phyloP scores from a whole-genome alignment of 2,888 invertebrate genomes.

The Hypomecis punctinalis region DNA sequence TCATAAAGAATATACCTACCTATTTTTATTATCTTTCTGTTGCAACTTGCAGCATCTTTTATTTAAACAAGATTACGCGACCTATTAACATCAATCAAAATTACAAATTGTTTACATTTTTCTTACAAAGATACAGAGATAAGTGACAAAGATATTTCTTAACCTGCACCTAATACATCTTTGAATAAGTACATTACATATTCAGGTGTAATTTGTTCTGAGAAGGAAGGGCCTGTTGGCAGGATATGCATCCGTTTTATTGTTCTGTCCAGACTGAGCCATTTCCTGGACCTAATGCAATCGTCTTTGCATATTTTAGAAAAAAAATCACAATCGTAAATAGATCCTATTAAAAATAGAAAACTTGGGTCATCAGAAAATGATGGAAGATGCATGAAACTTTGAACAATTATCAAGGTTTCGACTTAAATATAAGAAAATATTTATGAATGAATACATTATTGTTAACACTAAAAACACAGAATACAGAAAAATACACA shows the following conservation, averaged over 20 bases:
- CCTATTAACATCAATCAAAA: conserved; percentile 4
- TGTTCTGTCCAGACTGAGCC: conserved; percentile 48
- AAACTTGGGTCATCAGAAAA: no score
- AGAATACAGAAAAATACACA: no score
- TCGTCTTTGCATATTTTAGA: conserved; percentile 19
- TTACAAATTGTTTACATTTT: background rate
- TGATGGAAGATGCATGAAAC: no score
- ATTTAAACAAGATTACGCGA: conserved; percentile 6
- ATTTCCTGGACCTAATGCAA: conserved; percentile 44
- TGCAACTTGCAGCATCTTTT: conserved; percentile 19
- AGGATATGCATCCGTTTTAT: conserved; percentile 68
- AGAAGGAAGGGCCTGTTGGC: conserved; percentile 48
- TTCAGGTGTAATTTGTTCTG: conserved; percentile 48
- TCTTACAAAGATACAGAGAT: no score
- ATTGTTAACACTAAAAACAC: no score
- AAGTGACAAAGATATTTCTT: no score
- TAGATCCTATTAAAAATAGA: no score
- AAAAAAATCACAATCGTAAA: background rate
- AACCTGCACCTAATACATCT: background rate
- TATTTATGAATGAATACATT: no score
- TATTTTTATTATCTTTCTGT: background rate
- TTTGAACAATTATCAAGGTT: no score
- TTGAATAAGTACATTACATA: conserved; percentile 30
- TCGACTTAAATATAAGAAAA: no score
- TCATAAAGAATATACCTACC: no score